phyloP scores from a whole-genome alignment of 2,797 vertebrate genomes.

The Sebastes trivittatus region DNA sequence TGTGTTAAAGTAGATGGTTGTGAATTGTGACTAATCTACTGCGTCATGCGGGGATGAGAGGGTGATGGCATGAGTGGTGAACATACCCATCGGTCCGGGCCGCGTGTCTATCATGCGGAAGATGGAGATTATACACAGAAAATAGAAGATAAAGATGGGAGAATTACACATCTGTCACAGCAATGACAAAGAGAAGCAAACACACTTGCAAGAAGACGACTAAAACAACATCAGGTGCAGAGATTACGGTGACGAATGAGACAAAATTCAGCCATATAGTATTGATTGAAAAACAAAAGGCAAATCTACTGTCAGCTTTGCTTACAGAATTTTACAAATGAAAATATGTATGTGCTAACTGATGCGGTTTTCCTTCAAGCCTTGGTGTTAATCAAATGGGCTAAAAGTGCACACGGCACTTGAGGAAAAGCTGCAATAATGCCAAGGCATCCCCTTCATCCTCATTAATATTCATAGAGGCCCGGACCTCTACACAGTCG shows the following conservation, averaged over 20 bases:
- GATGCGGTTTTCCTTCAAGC: constrained; percentile 6
- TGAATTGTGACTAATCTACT: constrained; percentile 14
- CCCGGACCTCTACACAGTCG: constrained; percentile 21
- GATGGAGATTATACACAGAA: constrained; percentile 73
- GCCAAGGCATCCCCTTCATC: constrained; percentile 25
- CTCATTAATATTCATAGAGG: constrained; percentile 60
- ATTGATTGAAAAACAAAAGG: background rate
- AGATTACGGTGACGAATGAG: constrained; percentile 32
- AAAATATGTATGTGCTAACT: background rate
- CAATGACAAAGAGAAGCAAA: constrained; percentile 33
- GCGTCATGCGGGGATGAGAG: constrained; percentile 48
- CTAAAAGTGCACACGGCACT: constrained; percentile 4
- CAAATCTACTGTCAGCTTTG: background rate
- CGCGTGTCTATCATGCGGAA: constrained; percentile 81
- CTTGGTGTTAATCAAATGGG: constrained; percentile 46
- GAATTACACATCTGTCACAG: constrained; percentile 62
- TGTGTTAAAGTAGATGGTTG: background rate
- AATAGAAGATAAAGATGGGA: constrained; percentile 68
- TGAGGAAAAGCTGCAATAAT: constrained; percentile 37
- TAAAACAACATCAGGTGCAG: constrained; percentile 27
- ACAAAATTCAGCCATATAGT: background rate
- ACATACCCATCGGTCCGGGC: constrained; percentile 87
- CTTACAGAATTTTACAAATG: background rate
- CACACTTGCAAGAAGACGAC: constrained; percentile 40
- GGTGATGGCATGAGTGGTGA: constrained; percentile 58